A percentile compares a stretch with the other conserved stretches of the same genome.
These are phyloP conservation scores for Agonopterix heracliana DNA, from an alignment of 2,888 invertebrate genomes.

Conservation along the genomic window DNA sequence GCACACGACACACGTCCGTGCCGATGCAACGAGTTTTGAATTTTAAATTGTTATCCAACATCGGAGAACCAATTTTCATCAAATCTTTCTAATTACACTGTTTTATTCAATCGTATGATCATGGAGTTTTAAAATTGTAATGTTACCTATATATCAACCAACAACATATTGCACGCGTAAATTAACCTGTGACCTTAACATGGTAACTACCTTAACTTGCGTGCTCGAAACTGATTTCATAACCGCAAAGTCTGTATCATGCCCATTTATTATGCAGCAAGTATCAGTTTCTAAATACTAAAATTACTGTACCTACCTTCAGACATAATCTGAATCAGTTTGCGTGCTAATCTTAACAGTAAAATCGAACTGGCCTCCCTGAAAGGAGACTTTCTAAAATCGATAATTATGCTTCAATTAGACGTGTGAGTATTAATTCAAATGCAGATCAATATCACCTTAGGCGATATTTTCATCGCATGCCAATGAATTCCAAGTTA, in stretches of 20 bases:
- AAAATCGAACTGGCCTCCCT: slow-evolving; percentile 39
- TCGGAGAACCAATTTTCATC: neutral
- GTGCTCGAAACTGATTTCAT: slow-evolving; percentile 40
- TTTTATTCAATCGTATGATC: neutral
- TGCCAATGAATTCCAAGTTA: neutral
- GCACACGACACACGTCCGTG: slow-evolving; percentile 70
- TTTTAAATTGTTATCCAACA: slow-evolving; percentile 26
- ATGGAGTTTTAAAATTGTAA: neutral
- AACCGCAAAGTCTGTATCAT: slow-evolving; percentile 29
- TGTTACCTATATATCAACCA: neutral
- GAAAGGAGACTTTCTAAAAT: slow-evolving; percentile 38
- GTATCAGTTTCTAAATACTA: slow-evolving; percentile 31
- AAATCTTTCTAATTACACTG: neutral
- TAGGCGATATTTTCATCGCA: neutral
- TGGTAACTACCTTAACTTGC: slow-evolving; percentile 18
- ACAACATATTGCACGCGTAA: slow-evolving; percentile 10
- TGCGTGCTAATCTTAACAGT: slow-evolving; percentile 39
- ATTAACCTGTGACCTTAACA: slow-evolving; percentile 37
- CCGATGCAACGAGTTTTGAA: slow-evolving; percentile 42
- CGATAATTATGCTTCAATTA: slow-evolving; percentile 10
- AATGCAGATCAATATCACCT: slow-evolving; percentile 4
- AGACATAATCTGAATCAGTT: slow-evolving; percentile 21
- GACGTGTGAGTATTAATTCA: neutral
- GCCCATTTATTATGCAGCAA: slow-evolving; percentile 16
- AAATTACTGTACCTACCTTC: slow-evolving; percentile 13